Base-by-base conservation (phyloP, 2,888 invertebrate genomes). In the Parochlus steinenii region DNA sequence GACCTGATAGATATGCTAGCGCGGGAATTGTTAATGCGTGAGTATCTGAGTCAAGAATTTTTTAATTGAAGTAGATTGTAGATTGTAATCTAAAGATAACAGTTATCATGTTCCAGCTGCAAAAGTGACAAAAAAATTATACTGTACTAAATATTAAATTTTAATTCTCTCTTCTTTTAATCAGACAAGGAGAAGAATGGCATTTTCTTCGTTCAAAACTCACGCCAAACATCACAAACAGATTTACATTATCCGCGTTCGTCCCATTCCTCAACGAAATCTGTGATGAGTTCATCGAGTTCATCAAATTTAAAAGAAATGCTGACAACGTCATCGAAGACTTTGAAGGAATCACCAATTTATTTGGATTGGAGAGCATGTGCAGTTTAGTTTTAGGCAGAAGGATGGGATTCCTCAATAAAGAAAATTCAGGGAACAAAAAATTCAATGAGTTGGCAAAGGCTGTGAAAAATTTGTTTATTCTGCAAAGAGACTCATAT, bases 1-100 rank as follows among this genome's bases (percentile, higher is more conserved):
- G 77, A 12, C 78, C 77, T 0, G 86, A 86, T 49, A 66, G 80
- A 52, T 87, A 85, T 54, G 73, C 80, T 19, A 81, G 77, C 43
- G 69, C 74, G 16, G 86, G 87, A 44, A 65, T 87, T 33, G 79
- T 79, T 19, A 85, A 85, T 54, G 82, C 82, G 75, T 83, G 62
- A 71, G 79, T 69, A 51, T 41, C n/a, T 4, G 28, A 34, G 14
- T 34, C 28, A 28, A 22, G n/a, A 4, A 26, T 15, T 16, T 22
- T 34, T 5, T 14, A 28, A 15, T 11, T n/a, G 27, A 27, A 12
- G 7, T 10, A 10, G 11, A 27, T 10, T 27, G 27, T 27, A 27
- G 6, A 12, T 10, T 10, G 11, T 27, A 27, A n/a, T 10, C 12
- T 27, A 27, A 12, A 6, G 23, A 22, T 8, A 8, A 22, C 23